Percentiles rank a stretch among this genome's conserved stretches.
These are phyloP conservation scores for Lepilemur septentrionalis DNA, from an alignment of 2,797 vertebrate genomes.

Conservation along the genomic window DNA sequence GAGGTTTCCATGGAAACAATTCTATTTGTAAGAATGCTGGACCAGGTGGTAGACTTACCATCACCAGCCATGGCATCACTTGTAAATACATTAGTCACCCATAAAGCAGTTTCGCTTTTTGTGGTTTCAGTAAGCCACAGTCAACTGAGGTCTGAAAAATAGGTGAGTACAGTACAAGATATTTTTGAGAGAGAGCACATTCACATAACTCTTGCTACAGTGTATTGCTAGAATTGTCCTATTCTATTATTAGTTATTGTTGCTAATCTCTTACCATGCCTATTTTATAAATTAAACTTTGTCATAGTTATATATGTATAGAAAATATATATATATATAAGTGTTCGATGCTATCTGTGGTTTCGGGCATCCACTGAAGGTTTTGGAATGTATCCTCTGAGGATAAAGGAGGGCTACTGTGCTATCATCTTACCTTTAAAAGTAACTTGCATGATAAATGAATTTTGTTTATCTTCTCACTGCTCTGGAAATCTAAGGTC, in stretches of 20 bases:
- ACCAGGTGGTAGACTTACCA: not conserved
- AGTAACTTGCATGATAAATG: not conserved
- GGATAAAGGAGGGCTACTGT: too few relatives aligned
- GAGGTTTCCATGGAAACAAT: conserved; percentile 44
- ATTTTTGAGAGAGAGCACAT: not conserved
- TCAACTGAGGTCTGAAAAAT: not conserved
- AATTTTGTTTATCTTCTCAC: not conserved
- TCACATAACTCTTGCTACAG: not conserved
- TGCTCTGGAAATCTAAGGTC: not conserved
- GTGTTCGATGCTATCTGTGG: too few relatives aligned
- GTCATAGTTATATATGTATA: not conserved
- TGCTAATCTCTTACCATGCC: not conserved
- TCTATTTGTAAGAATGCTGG: not conserved
- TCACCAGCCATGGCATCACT: not conserved
- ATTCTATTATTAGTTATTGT: not conserved
- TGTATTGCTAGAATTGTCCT: not conserved
- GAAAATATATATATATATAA: not conserved
- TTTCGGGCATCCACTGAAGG: not conserved
- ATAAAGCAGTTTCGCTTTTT: not conserved
- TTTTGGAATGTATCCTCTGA: not conserved
- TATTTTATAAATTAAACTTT: not conserved
- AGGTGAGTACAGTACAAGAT: not conserved
- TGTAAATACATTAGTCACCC: not conserved
- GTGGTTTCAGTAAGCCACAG: not conserved
- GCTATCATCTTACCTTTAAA: not conserved